Evolutionary conservation across 2,888 invertebrate species (phyloP).

Genomic region (Zonitis immaculata): DNA sequence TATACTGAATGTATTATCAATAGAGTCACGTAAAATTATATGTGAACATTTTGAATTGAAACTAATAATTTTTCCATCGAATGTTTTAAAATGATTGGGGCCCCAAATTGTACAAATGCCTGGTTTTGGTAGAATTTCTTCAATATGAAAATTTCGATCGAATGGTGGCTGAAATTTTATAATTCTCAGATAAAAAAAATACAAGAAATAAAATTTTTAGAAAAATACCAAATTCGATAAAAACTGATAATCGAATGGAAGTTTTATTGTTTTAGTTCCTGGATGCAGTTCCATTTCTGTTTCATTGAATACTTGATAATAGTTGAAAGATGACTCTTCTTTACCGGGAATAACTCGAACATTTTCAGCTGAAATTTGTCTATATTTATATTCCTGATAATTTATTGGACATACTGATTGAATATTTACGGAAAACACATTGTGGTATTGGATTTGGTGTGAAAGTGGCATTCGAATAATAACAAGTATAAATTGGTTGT

Average conservation of each 20-base stretch:
- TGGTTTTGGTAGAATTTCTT: conserved; percentile 52
- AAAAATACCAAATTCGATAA: not conserved
- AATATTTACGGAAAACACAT: conserved; percentile 59
- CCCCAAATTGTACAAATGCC: conserved; percentile 88
- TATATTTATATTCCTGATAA: no score
- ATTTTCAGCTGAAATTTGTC: conserved; percentile 30
- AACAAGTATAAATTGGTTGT: conserved; percentile 61
- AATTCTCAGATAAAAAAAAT: no score
- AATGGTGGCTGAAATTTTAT: no score
- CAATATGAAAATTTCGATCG: conserved; percentile 25
- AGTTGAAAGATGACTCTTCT: conserved; percentile 21
- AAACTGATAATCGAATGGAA: not conserved
- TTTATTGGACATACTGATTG: no score
- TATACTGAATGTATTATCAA: conserved; percentile 67
- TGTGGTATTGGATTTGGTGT: conserved; percentile 67
- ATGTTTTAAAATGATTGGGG: conserved; percentile 84
- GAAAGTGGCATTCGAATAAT: conserved; percentile 61
- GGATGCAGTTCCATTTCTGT: conserved; percentile 7
- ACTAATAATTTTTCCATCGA: conserved; percentile 73
- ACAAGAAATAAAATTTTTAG: no score
- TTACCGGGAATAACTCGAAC: conserved; percentile 30
- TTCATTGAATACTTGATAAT: conserved; percentile 7
- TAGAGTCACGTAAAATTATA: conserved; percentile 64
- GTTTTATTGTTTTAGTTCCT: not conserved
- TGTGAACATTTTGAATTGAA: conserved; percentile 75